Percentiles rank a stretch among this genome's conserved stretches.
Evolutionary conservation across 1,140 invertebrate genomes (phyloP).

Genomic region (Drosophila orena): DNA sequence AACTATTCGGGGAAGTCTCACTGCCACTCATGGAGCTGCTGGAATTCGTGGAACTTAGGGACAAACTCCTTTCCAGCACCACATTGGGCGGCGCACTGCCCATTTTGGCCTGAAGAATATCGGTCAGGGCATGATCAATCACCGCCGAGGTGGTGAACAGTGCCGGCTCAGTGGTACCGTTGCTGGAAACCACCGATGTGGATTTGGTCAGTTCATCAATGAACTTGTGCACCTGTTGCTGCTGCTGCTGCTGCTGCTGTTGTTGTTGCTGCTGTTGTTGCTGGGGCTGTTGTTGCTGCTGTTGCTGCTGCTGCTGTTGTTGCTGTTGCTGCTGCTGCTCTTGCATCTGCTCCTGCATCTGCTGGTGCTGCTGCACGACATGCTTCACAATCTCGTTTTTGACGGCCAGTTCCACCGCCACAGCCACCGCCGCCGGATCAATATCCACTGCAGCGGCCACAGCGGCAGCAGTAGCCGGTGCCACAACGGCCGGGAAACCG

Average conservation of each 20-base stretch:
- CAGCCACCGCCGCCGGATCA: constrained; percentile 63
- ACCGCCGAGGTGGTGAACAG: constrained; percentile 56
- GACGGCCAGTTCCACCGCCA: constrained; percentile 86
- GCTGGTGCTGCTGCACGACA: constrained; percentile 74
- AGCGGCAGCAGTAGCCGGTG: constrained; percentile 56
- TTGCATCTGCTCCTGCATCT: constrained; percentile 49
- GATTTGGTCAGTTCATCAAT: constrained; percentile 79
- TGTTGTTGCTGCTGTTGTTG: constrained; percentile 50
- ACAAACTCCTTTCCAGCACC: constrained; percentile 67
- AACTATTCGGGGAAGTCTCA: constrained; percentile 69
- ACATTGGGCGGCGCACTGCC: constrained; percentile 42
- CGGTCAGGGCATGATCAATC: constrained; percentile 73
- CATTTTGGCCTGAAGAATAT: constrained; percentile 70
- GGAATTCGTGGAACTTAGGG: constrained; percentile 63
- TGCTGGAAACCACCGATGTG: constrained; percentile 64
- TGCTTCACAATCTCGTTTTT: constrained; percentile 85
- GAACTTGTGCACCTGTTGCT: constrained; percentile 73
- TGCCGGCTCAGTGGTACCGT: constrained; percentile 59
- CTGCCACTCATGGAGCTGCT: constrained; percentile 50
- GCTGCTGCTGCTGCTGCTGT: constrained; percentile 61
- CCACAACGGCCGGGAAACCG: constrained; percentile 65
- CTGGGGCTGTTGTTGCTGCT: constrained; percentile 45
- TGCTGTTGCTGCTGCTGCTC: constrained; percentile 84
- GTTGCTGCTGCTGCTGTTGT: constrained; percentile 34
- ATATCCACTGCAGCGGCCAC: constrained; percentile 54